phyloP scores from a whole-genome alignment of 2,797 vertebrate genomes.

The Pseudochirops cupreus region DNA sequence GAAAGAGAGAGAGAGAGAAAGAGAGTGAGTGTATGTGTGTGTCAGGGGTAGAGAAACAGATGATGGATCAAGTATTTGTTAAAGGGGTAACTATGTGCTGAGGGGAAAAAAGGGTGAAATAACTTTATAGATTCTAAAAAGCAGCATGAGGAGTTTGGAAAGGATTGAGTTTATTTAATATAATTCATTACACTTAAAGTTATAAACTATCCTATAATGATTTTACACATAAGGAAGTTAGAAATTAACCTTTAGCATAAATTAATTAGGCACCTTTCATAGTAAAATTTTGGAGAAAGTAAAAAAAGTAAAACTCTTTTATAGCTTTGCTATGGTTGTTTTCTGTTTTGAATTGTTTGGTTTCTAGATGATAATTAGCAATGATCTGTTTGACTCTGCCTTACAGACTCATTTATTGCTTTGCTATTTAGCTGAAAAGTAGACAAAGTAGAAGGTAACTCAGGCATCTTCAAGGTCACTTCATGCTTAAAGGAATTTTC shows the following conservation, averaged over 20 bases:
- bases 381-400: constrained; percentile 34
- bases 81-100: background rate
- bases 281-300: constrained; percentile 36
- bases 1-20: too few species aligned
- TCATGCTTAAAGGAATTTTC: background rate
- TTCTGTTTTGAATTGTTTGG: constrained; percentile 24
- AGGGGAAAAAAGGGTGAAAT: background rate
- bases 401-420: constrained; percentile 29
- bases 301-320: background rate
- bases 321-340: constrained; percentile 35
- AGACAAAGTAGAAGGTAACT: background rate
- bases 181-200: background rate
- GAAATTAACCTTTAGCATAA: background rate
- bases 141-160: background rate
- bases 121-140: background rate
- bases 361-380: constrained; percentile 34
- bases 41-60: background rate
- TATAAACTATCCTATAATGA: background rate
- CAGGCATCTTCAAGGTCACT: background rate
- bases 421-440: constrained; percentile 26
- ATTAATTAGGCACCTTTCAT: background rate
- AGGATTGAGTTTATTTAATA: background rate
- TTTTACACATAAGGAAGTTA: background rate
- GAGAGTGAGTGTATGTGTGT: too few species aligned
- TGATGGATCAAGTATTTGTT: background rate